These are phyloP conservation scores for Acromyrmex echinatior DNA, from an alignment of 1,140 invertebrate species.

Conservation along the genomic window DNA sequence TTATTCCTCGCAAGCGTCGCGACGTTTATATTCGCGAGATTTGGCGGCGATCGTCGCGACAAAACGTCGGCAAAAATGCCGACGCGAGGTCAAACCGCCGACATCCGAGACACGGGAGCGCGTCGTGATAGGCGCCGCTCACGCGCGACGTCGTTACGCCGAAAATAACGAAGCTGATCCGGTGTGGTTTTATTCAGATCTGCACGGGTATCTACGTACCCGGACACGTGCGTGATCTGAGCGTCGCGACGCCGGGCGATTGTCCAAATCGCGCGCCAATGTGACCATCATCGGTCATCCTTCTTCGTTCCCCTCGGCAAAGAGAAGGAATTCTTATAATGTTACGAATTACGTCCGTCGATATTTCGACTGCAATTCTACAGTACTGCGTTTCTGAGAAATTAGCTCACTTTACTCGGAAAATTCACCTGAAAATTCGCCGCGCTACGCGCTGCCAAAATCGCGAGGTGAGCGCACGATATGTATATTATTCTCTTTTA, in stretches of 20 bases:
- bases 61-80: slow-evolving; percentile 56
- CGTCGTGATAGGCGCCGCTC: slow-evolving; percentile 74
- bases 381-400: neutral
- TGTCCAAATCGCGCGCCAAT: slow-evolving; percentile 34
- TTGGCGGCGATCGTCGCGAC: slow-evolving; percentile 65
- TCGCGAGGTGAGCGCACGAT: slow-evolving; percentile 26
- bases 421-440: neutral
- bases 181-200: slow-evolving; percentile 57
- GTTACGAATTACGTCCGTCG: neutral
- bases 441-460: neutral
- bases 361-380: neutral
- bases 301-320: neutral
- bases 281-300: neutral
- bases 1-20: neutral
- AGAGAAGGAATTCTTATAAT: neutral
- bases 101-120: slow-evolving; percentile 64
- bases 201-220: slow-evolving; percentile 22
- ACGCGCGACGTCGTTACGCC: slow-evolving; percentile 51
- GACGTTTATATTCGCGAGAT: slow-evolving; percentile 21
- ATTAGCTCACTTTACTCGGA: slow-evolving; percentile 8
- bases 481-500: neutral
- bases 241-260: slow-evolving; percentile 13
- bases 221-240: slow-evolving; percentile 58
- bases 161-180: slow-evolving; percentile 73
- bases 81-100: slow-evolving; percentile 67